Evolutionary conservation across 2,113 vertebrate species (phyloP), one percentile per base, ranked within the genome.

Genomic region (Arenaria interpres): DNA sequence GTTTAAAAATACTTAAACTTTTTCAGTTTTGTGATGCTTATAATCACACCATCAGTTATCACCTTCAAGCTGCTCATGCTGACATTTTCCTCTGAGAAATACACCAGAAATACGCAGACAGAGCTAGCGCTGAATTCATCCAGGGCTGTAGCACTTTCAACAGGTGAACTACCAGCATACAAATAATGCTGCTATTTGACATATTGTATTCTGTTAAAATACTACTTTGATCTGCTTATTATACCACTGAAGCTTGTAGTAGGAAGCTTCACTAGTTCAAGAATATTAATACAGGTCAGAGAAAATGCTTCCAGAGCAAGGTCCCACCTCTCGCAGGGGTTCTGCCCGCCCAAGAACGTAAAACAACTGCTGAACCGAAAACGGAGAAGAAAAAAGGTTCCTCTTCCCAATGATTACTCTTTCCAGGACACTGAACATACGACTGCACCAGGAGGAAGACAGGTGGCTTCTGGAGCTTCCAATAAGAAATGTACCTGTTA

Each of bases 381-480:
- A 18, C 27, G 67, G 22, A 41, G 12, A 67, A 60, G 23, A 22
- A 33, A 33, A 45, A 79, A 54, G 33, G 33, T 39, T 90, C 10
- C 39, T 77, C 57, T 76, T 77, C 48, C 50, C 78, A 72, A 39
- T 4, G 32, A 76, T 76, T 41, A 17, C 35, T 63, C 74, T 81
- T 88, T 17, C 63, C 78, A 90, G 64, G 69, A 81, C 64, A 72
- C 41, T 46, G 82, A 80, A 60, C 67, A 67, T 15, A 46, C 2
- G 6, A 60, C n/a, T n/a, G 3, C 4, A n/a, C 14, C 69, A 72
- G 71, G 79, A 85, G 75, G 76, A 72, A 67, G 66, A 24, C 88
- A 89, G 57, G 96, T 85, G 91, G 89, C 85, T 95, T 33, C 13
- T 57, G 54, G 67, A 46, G 84, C 23, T 96, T 60, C 81, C 89